Evolutionary conservation across 2,113 vertebrate species (phyloP).

Genomic region (Chionomys nivalis): DNA sequence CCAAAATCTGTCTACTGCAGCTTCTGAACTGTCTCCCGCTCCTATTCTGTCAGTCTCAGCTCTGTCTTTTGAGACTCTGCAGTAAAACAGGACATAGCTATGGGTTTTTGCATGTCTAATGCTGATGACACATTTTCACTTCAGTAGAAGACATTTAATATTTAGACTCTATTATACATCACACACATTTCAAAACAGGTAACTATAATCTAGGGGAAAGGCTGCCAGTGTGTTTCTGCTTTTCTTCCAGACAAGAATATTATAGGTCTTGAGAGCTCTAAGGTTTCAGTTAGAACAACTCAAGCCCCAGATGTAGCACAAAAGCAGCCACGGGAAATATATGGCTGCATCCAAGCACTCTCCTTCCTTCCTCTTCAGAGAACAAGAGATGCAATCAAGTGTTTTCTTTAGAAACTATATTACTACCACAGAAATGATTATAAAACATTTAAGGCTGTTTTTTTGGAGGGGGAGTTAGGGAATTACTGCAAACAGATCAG

Average conservation of each 20-base stretch:
- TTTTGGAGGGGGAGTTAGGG: background rate
- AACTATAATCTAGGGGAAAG: background rate
- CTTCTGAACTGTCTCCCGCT: too few species aligned
- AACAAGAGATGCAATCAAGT: slow-evolving; percentile 10
- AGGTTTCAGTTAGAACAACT: slow-evolving; percentile 19
- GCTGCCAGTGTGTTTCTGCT: slow-evolving; percentile 2
- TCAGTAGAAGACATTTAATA: slow-evolving; percentile 43
- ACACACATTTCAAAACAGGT: slow-evolving; percentile 44
- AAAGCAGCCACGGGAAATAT: background rate
- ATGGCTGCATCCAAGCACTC: background rate
- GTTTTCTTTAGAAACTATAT: slow-evolving; percentile 25
- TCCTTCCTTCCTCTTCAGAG: background rate
- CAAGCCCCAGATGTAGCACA: background rate
- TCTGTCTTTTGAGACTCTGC: slow-evolving; percentile 39
- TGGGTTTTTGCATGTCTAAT: slow-evolving; percentile 25
- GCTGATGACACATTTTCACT: slow-evolving; percentile 6
- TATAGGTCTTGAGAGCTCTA: background rate
- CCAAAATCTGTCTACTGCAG: too few species aligned
- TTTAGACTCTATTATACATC: slow-evolving; percentile 46
- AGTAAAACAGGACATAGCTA: background rate
- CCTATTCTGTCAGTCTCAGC: background rate
- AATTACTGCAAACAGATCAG: slow-evolving; percentile 56
- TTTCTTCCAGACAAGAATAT: background rate
- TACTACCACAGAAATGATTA: background rate
- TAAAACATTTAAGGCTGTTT: background rate